Conservation (phyloP, 2,888 invertebrate species). For the Pollenia amentaria region DNA sequence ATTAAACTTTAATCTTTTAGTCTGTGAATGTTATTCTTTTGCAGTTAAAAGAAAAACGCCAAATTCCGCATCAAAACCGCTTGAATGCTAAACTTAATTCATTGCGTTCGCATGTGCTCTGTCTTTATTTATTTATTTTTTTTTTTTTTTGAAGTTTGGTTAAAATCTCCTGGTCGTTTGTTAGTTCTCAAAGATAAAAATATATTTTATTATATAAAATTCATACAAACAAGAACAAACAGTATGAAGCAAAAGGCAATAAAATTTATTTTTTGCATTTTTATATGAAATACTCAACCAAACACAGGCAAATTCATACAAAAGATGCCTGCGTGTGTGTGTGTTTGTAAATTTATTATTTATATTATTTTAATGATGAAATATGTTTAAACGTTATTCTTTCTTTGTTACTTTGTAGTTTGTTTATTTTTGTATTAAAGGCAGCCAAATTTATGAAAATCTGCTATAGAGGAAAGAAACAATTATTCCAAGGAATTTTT, state of each 20-base stretch:
- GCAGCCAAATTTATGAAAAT: background rate
- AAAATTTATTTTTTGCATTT: conserved; percentile 63
- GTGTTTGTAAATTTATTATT: conserved; percentile 27
- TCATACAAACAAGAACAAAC: conserved; percentile 20
- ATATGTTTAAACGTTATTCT: conserved; percentile 80
- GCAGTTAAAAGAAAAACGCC: too few relatives aligned
- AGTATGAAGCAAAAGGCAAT: conserved; percentile 47
- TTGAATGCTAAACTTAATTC: conserved; percentile 15
- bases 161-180: conserved; percentile 59
- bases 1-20: too few relatives aligned
- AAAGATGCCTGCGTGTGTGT: background rate
- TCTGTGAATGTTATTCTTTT: too few relatives aligned
- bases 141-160: conserved; percentile 23
- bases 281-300: conserved; percentile 8
- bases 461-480: background rate
- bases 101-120: background rate
- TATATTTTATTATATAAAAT: conserved; percentile 60
- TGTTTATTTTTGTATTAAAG: conserved; percentile 27
- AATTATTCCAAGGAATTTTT: conserved; percentile 28
- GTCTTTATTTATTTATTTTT: too few relatives aligned
- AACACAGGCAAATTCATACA: background rate
- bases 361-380: conserved; percentile 84
- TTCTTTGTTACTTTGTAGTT: conserved; percentile 20
- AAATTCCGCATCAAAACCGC: conserved; percentile 8
- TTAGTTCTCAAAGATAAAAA: conserved; percentile 63